Percentiles rank a stretch among this genome's conserved stretches.
phyloP scores from a whole-genome alignment of 2,113 vertebrate genomes.

The Rattus rattus region DNA sequence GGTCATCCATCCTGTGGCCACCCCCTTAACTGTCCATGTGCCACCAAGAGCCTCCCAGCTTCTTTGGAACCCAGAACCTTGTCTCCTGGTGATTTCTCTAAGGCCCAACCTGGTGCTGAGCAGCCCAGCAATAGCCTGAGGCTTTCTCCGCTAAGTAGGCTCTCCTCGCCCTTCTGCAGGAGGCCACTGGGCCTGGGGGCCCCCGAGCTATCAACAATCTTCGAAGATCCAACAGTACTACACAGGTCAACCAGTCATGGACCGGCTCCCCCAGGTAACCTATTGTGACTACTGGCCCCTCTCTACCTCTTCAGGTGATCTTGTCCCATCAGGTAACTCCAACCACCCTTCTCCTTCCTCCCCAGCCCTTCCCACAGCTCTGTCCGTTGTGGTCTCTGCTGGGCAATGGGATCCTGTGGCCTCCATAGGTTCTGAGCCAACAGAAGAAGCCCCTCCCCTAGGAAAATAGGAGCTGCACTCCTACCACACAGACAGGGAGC shows the following conservation, averaged over 20 bases:
- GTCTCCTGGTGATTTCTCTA: not conserved
- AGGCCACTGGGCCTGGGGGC: conserved; percentile 82
- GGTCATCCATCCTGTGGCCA: not conserved
- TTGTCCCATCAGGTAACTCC: not conserved
- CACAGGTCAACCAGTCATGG: conserved; percentile 91
- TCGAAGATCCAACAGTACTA: conserved; percentile 94
- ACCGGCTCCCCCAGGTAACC: conserved; percentile 87
- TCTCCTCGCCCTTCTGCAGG: conserved; percentile 78
- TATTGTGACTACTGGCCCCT: fast-evolving
- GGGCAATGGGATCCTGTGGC: not conserved
- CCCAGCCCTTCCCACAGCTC: not conserved
- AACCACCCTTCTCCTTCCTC: too few relatives aligned
- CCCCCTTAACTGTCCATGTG: not conserved
- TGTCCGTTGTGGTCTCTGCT: fast-evolving
- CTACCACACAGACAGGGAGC: too few relatives aligned
- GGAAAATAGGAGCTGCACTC: not conserved
- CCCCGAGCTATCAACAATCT: conserved; percentile 95
- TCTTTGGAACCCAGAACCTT: not conserved
- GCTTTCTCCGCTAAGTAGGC: fast-evolving
- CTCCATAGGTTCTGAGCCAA: not conserved
- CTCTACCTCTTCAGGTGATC: not conserved
- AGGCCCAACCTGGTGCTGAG: not conserved
- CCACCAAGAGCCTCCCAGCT: not conserved
- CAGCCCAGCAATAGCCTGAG: fast-evolving
- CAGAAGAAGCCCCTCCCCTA: not conserved